Conservation (phyloP, 1,140 invertebrate species). For the Penaeus vannamei region DNA sequence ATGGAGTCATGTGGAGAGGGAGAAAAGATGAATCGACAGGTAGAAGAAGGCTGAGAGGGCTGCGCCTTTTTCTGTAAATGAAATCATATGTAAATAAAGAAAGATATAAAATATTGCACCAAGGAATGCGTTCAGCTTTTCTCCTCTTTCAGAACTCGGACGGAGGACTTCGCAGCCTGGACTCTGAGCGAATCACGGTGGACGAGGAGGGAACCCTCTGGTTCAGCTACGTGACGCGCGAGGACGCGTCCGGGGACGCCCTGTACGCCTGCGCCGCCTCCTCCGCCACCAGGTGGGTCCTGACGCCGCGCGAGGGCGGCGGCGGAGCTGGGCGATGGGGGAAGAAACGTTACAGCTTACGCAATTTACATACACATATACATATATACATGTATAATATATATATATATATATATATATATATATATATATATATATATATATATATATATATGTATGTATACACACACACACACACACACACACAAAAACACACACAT, state of each 20-base stretch:
- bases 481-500: no score
- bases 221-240: slow-evolving; percentile 71
- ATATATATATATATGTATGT: no score
- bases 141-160: slow-evolving; percentile 51
- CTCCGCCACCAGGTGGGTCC: slow-evolving; percentile 69
- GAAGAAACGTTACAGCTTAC: no score
- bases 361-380: no score
- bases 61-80: neutral
- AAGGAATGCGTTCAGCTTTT: neutral
- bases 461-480: no score
- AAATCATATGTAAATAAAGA: neutral
- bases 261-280: slow-evolving; percentile 72
- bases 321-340: no score
- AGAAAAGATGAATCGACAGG: neutral
- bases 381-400: no score
- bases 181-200: slow-evolving; percentile 71
- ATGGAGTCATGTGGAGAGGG: neutral
- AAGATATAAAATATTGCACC: neutral
- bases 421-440: no score
- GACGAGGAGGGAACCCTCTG: slow-evolving; percentile 71
- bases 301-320: neutral
- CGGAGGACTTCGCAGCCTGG: slow-evolving; percentile 70
- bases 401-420: no score
- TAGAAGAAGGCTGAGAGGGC: no score
- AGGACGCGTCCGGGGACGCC: slow-evolving; percentile 70